phyloP scores from a whole-genome alignment of 2,113 vertebrate genomes.

The Danionella cerebrum region DNA sequence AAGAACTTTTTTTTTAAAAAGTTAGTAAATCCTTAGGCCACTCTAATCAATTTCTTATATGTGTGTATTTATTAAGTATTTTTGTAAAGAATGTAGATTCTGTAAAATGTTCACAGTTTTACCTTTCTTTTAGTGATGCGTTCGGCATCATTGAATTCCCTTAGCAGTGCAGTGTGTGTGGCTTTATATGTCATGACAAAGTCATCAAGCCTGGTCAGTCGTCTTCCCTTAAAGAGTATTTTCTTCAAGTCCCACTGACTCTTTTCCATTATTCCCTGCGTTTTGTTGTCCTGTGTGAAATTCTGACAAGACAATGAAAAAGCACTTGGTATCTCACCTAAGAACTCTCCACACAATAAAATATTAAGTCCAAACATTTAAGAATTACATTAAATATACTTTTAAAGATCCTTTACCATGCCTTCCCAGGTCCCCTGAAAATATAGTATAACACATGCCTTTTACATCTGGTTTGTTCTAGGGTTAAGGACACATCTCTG shows the following conservation, averaged over 20 bases:
- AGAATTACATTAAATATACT: neutral
- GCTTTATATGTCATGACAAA: neutral
- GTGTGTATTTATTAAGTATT: neutral
- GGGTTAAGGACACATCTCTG: neutral
- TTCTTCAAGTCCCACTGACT: neutral
- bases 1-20: no score
- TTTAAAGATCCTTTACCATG: neutral
- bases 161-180: neutral
- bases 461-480: neutral
- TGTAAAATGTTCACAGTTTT: neutral
- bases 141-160: neutral
- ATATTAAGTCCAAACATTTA: neutral
- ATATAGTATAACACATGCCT: neutral
- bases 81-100: neutral
- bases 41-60: neutral
- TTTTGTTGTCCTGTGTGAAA: neutral
- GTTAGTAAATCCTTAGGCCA: neutral
- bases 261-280: neutral
- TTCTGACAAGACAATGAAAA: neutral
- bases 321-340: neutral
- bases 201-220: neutral
- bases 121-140: constrained; percentile 1
- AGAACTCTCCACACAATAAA: neutral
- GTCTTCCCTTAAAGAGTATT: neutral
- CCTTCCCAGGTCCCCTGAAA: neutral